A percentile compares a stretch with the other conserved stretches of the same genome.
Evolutionary conservation across 2,797 vertebrate genomes (phyloP).

Genomic region (Microcaecilia unicolor): DNA sequence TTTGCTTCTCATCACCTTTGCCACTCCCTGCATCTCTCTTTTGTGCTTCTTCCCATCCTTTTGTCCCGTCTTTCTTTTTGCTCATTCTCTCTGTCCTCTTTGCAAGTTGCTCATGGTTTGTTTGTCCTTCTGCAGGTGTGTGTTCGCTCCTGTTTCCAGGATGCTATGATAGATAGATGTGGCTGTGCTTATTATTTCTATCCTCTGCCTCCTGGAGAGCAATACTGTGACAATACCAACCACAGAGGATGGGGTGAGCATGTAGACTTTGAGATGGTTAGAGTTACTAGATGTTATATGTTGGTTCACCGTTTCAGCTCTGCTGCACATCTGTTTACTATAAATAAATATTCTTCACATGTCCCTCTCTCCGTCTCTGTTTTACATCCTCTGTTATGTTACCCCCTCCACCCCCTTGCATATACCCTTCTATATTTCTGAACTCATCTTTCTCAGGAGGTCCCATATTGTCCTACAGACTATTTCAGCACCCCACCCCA

Average conservation of each 20-base stretch:
- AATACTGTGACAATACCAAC: slow-evolving; percentile 57
- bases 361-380: too few species aligned
- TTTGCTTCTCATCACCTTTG: too few species aligned
- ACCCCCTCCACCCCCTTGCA: too few species aligned
- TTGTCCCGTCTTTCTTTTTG: too few species aligned
- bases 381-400: too few species aligned
- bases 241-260: slow-evolving; percentile 62
- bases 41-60: too few species aligned
- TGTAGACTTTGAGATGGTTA: background rate
- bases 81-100: too few species aligned
- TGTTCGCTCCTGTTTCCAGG: slow-evolving; percentile 66
- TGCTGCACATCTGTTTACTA: background rate
- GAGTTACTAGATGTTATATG: background rate
- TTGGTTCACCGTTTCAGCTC: background rate
- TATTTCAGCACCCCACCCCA: background rate
- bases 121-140: slow-evolving; percentile 43
- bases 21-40: too few species aligned
- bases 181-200: slow-evolving; percentile 63
- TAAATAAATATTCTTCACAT: too few species aligned
- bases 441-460: too few species aligned
- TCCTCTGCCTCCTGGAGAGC: slow-evolving; percentile 24
- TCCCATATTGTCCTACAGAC: background rate
- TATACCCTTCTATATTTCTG: too few species aligned
- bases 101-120: background rate
- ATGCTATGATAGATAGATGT: slow-evolving; percentile 49